Base-by-base conservation (phyloP, 2,888 invertebrate genomes). In the Nomada fucata region DNA sequence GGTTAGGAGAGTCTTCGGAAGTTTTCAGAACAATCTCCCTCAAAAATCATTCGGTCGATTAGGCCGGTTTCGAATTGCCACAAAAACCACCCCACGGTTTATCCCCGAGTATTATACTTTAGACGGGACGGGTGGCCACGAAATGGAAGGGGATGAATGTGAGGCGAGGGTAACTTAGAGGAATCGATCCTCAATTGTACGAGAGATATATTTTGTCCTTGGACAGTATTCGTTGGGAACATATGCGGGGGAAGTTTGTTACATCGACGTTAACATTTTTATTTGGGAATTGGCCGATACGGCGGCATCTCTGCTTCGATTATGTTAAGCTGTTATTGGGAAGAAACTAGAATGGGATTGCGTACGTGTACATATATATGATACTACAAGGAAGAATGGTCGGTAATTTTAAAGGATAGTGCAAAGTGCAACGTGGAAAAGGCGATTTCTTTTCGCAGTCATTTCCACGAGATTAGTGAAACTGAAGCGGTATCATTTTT, bases 1-100 rank as follows among this genome's bases (percentile, higher is more conserved):
- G 73, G 68, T 79, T 76, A 55, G 44, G 50, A 72, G 74, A 82
- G 78, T 85, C 86, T 77, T 63, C 73, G 71, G 76, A 90, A 90
- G 84, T 89, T 90, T 90, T 88, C 84, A 57, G 89, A 84, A 89
- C 88, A 90, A 91, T 91, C 87, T 82, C 71, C 83, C 86, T 88
- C 87, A 87, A 91, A 91, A 91, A 92, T 92, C 89, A 91, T 91
- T 75, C 91, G 89, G 85, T 90, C 91, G 91, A 92, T 92, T 92
- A 90, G 88, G 69, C 84, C 76, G 69, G 73, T 69, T 79, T 65
- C 76, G 77, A 83, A 82, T 86, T 55, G 79, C 71, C 59, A 53
- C 76, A 81, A 80, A 84, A 86, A 85, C 69, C 70, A 65, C 60
- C 29, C 52, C 23, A 53, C 57, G 59, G 81, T 65, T 76, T 82